Evolutionary conservation across 2,888 invertebrate genomes (phyloP).

Genomic region (Xanthia togata): DNA sequence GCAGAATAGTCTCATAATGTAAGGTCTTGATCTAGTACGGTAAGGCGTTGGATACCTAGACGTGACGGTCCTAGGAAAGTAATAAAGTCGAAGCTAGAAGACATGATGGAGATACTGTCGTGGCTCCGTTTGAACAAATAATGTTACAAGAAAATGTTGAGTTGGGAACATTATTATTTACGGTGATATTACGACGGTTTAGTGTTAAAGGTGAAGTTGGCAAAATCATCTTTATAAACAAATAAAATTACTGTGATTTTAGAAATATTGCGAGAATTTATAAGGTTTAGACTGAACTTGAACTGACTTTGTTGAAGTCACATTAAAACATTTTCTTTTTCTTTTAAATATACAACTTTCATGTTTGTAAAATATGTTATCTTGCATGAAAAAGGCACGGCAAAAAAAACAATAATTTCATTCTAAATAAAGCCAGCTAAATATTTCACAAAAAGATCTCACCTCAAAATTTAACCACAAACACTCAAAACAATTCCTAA

Average conservation of each 20-base stretch:
- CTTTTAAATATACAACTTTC: neutral
- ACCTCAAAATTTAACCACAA: neutral
- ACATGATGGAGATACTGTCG: neutral
- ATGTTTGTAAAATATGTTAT: neutral
- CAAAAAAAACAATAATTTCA: neutral
- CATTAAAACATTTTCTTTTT: too few species aligned
- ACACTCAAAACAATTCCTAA: constrained; percentile 20
- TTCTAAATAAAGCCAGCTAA: neutral
- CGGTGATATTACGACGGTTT: too few species aligned
- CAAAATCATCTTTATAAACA: neutral
- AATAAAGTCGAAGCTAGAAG: constrained; percentile 23
- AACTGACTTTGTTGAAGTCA: neutral
- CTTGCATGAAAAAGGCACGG: too few species aligned
- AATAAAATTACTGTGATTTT: neutral
- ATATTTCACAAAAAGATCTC: neutral
- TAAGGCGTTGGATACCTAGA: neutral
- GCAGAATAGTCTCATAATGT: constrained; percentile 4
- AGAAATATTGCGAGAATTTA: too few species aligned
- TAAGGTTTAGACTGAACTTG: too few species aligned
- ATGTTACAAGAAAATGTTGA: neutral
- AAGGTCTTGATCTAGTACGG: constrained; percentile 1
- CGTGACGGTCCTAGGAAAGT: neutral
- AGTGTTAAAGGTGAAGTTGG: neutral
- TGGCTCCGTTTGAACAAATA: neutral
- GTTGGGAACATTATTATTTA: too few species aligned